phyloP scores from a whole-genome alignment of 2,797 vertebrate species.

The Anguilla marmorata region DNA sequence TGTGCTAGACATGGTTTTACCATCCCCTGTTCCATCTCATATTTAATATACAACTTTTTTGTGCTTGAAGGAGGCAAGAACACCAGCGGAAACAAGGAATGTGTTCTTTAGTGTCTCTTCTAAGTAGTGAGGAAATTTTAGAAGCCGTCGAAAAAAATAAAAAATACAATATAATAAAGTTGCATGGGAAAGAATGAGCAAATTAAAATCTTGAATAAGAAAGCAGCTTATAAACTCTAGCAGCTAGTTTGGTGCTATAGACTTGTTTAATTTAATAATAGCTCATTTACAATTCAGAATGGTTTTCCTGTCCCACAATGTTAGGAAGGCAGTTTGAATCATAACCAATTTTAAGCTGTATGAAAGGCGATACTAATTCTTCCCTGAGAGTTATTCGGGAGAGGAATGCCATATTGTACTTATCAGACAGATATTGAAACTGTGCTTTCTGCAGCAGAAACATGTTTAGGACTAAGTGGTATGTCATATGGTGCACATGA shows the following conservation, averaged over 20 bases:
- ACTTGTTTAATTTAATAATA: slow-evolving; percentile 34
- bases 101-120: slow-evolving; percentile 24
- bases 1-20: background rate
- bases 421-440: background rate
- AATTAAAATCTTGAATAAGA: slow-evolving; percentile 34
- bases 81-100: slow-evolving; percentile 19
- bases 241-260: slow-evolving; percentile 39
- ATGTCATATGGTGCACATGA: background rate
- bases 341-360: slow-evolving; percentile 32
- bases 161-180: slow-evolving; percentile 7
- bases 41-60: slow-evolving; percentile 40
- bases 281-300: slow-evolving; percentile 32
- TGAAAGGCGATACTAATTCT: slow-evolving; percentile 31
- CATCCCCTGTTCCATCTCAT: slow-evolving; percentile 19
- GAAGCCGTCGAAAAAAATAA: background rate
- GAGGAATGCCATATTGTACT: background rate
- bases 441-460: background rate
- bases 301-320: slow-evolving; percentile 19
- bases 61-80: slow-evolving; percentile 24
- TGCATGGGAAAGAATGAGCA: slow-evolving; percentile 37
- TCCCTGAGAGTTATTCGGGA: background rate
- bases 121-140: background rate
- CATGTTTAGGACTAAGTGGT: background rate
- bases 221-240: slow-evolving; percentile 14
- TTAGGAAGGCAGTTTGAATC: background rate